These are phyloP conservation scores for Anas platyrhynchos DNA, from an alignment of 2,113 vertebrate genomes.

Conservation along the genomic window DNA sequence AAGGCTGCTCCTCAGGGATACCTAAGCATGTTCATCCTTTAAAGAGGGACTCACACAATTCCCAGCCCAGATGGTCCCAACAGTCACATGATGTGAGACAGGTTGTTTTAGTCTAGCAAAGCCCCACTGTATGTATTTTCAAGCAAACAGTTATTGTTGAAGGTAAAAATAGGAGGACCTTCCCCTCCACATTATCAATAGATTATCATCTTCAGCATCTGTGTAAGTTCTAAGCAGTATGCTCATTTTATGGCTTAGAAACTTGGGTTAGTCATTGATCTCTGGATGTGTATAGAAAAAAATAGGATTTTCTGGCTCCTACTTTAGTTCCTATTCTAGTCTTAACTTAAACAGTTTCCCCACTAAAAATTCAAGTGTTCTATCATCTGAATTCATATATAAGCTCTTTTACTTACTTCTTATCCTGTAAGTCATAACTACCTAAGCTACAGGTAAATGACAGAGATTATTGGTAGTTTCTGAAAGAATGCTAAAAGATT, in stretches of 20 bases:
- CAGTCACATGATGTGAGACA: not conserved
- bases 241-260: not conserved
- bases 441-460: constrained; percentile 11
- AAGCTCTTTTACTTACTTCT: constrained; percentile 20
- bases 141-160: not conserved
- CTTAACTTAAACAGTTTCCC: not conserved
- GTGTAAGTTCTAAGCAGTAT: not conserved
- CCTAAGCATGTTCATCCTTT: not conserved
- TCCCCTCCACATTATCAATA: not conserved
- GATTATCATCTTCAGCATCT: not conserved
- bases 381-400: not conserved
- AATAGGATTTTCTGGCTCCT: not conserved
- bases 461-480: constrained; percentile 13
- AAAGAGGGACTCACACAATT: not conserved
- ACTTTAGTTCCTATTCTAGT: not conserved
- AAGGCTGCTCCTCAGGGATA: not conserved
- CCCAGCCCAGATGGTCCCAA: not conserved
- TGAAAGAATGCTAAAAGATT: not conserved
- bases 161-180: not conserved
- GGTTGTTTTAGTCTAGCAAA: not conserved
- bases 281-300: not conserved
- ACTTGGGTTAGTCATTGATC: not conserved
- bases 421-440: not conserved
- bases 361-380: constrained; percentile 2
- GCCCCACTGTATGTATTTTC: not conserved